phyloP scores from a whole-genome alignment of 2,797 vertebrate species.

The Rhabdomys pumilio region DNA sequence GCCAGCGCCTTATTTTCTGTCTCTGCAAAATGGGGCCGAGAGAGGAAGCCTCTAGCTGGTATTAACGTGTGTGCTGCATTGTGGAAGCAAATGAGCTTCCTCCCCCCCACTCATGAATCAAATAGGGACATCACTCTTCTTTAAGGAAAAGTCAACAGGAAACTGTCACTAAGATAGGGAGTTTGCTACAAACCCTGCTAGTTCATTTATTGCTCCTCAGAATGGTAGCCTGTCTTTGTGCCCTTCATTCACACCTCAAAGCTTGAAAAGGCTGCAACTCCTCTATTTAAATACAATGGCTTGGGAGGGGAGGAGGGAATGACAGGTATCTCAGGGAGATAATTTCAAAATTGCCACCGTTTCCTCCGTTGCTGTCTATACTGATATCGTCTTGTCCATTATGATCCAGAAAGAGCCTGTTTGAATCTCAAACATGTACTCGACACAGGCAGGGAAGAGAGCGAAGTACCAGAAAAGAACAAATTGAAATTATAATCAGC shows the following conservation, averaged over 20 bases:
- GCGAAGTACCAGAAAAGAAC: conserved; percentile 57
- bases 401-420: conserved; percentile 38
- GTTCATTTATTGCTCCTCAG: not conserved
- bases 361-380: conserved; percentile 63
- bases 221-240: not conserved
- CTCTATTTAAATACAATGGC: conserved; percentile 61
- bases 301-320: not conserved
- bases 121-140: conserved; percentile 31
- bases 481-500: conserved; percentile 74
- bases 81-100: conserved; percentile 53
- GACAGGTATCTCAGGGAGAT: conserved; percentile 77
- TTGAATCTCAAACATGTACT: conserved; percentile 69
- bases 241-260: not conserved
- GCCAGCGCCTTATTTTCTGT: not conserved
- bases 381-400: conserved; percentile 69
- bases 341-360: conserved; percentile 76
- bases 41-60: not conserved
- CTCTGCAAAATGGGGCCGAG: conserved; percentile 26
- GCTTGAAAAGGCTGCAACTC: not conserved
- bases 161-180: conserved; percentile 65
- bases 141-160: conserved; percentile 71
- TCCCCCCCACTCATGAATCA: not conserved
- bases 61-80: not conserved
- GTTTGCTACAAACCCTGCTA: conserved; percentile 1
- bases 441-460: conserved; percentile 56